Base-by-base conservation (phyloP, 2,888 invertebrate genomes). In the Criorhina ranunculi region DNA sequence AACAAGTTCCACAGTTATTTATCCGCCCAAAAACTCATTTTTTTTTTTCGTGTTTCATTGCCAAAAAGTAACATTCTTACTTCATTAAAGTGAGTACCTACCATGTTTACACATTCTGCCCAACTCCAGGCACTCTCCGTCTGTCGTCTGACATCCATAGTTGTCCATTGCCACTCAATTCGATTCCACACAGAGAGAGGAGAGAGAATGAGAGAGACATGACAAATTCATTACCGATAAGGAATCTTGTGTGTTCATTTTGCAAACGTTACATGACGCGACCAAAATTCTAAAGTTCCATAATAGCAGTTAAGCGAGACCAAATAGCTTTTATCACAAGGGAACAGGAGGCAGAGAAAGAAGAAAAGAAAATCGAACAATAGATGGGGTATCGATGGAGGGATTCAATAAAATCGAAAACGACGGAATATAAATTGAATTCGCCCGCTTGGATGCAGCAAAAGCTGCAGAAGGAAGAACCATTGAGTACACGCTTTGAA, bases 161-260 rank as follows among this genome's bases (percentile, higher is more conserved):
- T 40, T 77, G 17, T 40, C 49, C 12, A 11, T 19, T 6, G n/a
- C 69, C 46, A 64, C 24, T 66, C 57, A 53, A 73, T 64, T 55
- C 33, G 51, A 5, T 51, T 29, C 29, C 29, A 31, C 66, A 11
- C n/a, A 51, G 15, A 42, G 24, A 15, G 35, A 64, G 24, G 17
- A 8, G 66, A 46, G 37, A 64, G 79, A 79, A 64, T 11, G 31
- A 9, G 66, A 46, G 31, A 69, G 85, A 85, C 85, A 85, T 85
- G 85, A 85, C 85, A 85, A 85, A 85, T 85, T 85, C 85, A 85
- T 85, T 85, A 85, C 75, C 80, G 85, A 85, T 85, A 85, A 80
- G 85, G 75, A 70, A 85, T 85, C 85, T 66, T 57, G 66, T 80
- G 42, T 79, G 66, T 44, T 60, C 53, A 75, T 60, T 66, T 66